These are phyloP conservation scores for Pandemis corylana DNA, from an alignment of 2,888 invertebrate species.

Conservation along the genomic window DNA sequence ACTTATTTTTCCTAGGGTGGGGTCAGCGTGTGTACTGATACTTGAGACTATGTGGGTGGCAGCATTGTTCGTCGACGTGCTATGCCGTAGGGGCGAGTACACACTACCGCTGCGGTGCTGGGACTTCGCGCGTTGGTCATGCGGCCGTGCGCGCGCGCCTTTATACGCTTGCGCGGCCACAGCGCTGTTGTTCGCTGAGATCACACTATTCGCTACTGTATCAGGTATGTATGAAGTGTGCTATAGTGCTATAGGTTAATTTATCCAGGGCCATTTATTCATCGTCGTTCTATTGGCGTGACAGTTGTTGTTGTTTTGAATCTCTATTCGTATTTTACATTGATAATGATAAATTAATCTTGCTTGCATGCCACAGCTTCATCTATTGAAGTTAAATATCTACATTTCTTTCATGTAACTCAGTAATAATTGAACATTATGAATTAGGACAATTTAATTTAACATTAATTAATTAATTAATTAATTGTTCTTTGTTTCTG, in stretches of 20 bases:
- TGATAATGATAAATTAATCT: too few relatives aligned
- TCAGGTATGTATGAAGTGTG: conserved; percentile 58
- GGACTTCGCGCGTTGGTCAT: conserved; percentile 80
- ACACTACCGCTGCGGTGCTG: conserved; percentile 74
- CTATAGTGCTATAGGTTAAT: too few relatives aligned
- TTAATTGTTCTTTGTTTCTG: too few relatives aligned
- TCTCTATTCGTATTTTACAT: too few relatives aligned
- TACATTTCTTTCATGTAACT: too few relatives aligned
- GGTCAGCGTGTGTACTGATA: conserved; percentile 71
- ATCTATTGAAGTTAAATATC: too few relatives aligned
- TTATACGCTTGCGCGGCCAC: conserved; percentile 79
- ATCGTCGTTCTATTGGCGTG: background rate
- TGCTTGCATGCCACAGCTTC: too few relatives aligned
- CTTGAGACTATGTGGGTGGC: conserved; percentile 82
- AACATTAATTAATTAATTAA: too few relatives aligned
- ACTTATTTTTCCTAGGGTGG: conserved; percentile 59
- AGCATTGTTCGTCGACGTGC: conserved; percentile 75
- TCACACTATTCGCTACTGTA: conserved; percentile 69
- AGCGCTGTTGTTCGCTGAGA: conserved; percentile 74
- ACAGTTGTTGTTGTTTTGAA: background rate
- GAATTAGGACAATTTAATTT: too few relatives aligned
- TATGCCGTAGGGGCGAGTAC: conserved; percentile 78
- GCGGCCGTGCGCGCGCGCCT: conserved; percentile 76
- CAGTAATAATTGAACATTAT: too few relatives aligned
- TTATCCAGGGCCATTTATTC: background rate